Evolutionary conservation across 1,140 invertebrate species (phyloP), one percentile per base, ranked within the genome.

Genomic region (Drosophila miranda): DNA sequence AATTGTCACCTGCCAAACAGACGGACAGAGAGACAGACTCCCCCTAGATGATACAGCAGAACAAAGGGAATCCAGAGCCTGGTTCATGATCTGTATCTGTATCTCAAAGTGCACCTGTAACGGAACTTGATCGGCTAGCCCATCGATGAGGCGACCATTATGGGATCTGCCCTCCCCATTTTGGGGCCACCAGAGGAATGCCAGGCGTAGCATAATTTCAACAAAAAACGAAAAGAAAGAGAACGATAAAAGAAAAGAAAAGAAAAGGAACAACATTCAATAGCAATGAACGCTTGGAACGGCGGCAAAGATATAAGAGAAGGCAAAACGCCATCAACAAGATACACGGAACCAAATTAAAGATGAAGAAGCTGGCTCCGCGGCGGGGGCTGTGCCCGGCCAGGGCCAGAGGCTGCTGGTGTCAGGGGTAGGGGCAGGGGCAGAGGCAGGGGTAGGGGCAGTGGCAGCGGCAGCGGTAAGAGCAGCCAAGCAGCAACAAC

Each of bases 271-370:
- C 54, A 55, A 68, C 43, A 68, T 86, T 77, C 62, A 77, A 87
- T 87, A 87, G 74, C 62, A 67, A 59, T 45, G 59, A 66, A 50
- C 52, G 57, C 28, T 71, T 55, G 62, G 60, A 53, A 16, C 55
- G 53, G 66, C 78, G 79, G 82, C 82, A 62, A 75, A 86, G 82
- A 87, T 87, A 87, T 82, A 86, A 87, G 71, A 77, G 80, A 87
- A 87, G 66, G 82, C 78, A 87, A 87, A 87, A 87, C 82, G 82
- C 82, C 82, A 87, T 87, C 82, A 82, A 87, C 78, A 75, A 87
- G 77, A 84, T 84, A 84, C 81, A 84, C 81, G 81, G 81, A 84
- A 87, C 81, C 81, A 84, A 84, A 84, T 84, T 84, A 86, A 86
- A 84, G 81, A 86, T 84, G 82, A 84, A 84, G 82, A 84, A 84